Conservation (phyloP, 64 coral and sea anemone genomes). For the Montipora foliosa region DNA sequence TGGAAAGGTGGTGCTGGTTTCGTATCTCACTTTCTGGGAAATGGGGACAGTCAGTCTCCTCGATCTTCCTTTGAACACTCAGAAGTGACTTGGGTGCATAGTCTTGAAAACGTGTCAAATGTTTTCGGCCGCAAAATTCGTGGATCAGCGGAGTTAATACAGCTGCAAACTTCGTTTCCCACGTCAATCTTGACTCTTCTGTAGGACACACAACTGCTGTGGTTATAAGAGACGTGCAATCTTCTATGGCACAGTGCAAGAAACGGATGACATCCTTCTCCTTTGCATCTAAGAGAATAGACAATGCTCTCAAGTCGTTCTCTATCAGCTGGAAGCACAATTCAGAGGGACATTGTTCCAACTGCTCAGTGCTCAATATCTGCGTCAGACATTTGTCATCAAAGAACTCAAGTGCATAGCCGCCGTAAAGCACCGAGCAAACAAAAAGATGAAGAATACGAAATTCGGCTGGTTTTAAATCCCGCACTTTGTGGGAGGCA, state of each 20-base stretch:
- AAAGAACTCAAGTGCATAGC: slow-evolving; percentile 65
- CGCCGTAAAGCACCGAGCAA: slow-evolving; percentile 65
- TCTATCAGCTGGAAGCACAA: slow-evolving; percentile 68
- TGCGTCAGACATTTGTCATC: slow-evolving; percentile 22
- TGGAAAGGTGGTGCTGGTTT: slow-evolving; percentile 44
- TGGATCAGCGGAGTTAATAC: slow-evolving; percentile 6
- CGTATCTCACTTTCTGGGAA: slow-evolving; percentile 10
- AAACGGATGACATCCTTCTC: slow-evolving; percentile 71
- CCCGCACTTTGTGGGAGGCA: slow-evolving; percentile 26
- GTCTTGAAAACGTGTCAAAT: not conserved
- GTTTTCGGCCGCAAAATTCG: slow-evolving; percentile 24
- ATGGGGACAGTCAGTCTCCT: slow-evolving; percentile 5
- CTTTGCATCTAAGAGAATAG: slow-evolving; percentile 61
- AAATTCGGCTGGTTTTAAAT: slow-evolving; percentile 75
- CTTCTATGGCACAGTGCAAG: slow-evolving; percentile 70
- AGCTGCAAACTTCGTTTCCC: slow-evolving; percentile 71
- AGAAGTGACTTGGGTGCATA: not conserved
- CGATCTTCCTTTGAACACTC: slow-evolving; percentile 50
- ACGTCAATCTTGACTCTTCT: slow-evolving; percentile 48
- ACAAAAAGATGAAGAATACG: slow-evolving; percentile 79
- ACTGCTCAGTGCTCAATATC: slow-evolving; percentile 17
- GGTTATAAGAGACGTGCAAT: slow-evolving; percentile 22
- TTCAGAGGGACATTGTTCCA: slow-evolving; percentile 19
- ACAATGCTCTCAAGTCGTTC: slow-evolving; percentile 64
- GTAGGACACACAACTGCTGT: not conserved